Percentiles rank a stretch among this genome's conserved stretches.
These are phyloP conservation scores for Melierax canorus DNA, from an alignment of 2,113 vertebrate genomes.

Conservation along the genomic window DNA sequence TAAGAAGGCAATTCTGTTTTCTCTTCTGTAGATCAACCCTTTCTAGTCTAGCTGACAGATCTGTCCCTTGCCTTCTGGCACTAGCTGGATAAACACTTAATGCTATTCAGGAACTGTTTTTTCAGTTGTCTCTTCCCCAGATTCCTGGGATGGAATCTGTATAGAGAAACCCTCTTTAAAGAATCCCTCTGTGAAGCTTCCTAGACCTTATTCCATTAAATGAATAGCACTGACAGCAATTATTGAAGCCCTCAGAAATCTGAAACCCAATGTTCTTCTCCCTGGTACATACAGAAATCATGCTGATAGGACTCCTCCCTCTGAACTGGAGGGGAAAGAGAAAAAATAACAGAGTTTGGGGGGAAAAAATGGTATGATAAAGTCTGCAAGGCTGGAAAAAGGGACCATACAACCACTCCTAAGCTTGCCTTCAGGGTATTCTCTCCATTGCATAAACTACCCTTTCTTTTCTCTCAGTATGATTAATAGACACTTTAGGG, in stretches of 20 bases:
- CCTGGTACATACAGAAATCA: not conserved
- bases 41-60: not conserved
- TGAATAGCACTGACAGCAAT: not conserved
- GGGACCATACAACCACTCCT: not conserved
- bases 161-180: not conserved
- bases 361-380: not conserved
- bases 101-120: not conserved
- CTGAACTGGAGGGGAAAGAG: not conserved
- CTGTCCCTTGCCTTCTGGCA: not conserved
- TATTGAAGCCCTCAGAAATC: not conserved
- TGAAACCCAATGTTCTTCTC: not conserved
- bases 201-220: not conserved
- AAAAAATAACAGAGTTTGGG: not conserved
- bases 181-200: not conserved
- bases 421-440: not conserved
- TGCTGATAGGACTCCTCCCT: not conserved
- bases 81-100: not conserved
- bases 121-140: not conserved
- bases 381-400: not conserved
- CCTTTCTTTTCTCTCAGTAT: not conserved
- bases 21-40: not conserved
- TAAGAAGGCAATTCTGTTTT: not conserved
- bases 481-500: not conserved
- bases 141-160: not conserved
- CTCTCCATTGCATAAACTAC: not conserved